Evolutionary conservation across 2,797 vertebrate species (phyloP).

Genomic region (Gymnodraco acuticeps): DNA sequence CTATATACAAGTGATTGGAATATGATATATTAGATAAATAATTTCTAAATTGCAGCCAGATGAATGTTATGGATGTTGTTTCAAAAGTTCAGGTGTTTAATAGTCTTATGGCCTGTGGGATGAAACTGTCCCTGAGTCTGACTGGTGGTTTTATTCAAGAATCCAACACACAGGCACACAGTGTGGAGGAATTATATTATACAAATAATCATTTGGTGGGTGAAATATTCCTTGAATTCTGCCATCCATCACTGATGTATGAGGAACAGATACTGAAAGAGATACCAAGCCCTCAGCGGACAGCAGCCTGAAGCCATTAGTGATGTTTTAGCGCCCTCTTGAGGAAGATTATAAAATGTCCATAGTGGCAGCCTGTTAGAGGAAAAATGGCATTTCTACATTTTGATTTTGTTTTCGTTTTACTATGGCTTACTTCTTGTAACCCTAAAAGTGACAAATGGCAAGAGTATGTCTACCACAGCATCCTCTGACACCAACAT

Average conservation of each 20-base stretch:
- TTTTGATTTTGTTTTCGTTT: constrained; percentile 7
- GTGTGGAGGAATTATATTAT: too few species aligned
- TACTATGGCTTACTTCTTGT: neutral
- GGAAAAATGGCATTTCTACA: neutral
- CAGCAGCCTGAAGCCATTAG: neutral
- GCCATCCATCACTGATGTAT: constrained; percentile 3
- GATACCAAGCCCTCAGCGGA: neutral
- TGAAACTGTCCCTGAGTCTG: too few species aligned
- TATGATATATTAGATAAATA: too few species aligned
- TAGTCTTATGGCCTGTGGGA: too few species aligned
- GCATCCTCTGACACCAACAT: constrained; percentile 37
- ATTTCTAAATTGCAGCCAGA: too few species aligned
- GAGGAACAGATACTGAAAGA: neutral
- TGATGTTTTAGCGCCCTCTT: constrained; percentile 60
- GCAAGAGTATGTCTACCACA: neutral
- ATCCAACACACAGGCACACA: too few species aligned
- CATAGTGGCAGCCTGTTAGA: neutral
- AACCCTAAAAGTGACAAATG: constrained; percentile 9
- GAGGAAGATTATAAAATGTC: constrained; percentile 36
- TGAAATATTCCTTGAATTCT: neutral
- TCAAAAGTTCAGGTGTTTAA: too few species aligned
- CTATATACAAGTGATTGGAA: too few species aligned
- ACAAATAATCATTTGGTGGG: too few species aligned
- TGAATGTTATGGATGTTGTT: too few species aligned
- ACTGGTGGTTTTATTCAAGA: too few species aligned